Evolutionary conservation across 2,888 invertebrate species (phyloP), one percentile per base, ranked within the genome.

Genomic region (Axea sp.): DNA sequence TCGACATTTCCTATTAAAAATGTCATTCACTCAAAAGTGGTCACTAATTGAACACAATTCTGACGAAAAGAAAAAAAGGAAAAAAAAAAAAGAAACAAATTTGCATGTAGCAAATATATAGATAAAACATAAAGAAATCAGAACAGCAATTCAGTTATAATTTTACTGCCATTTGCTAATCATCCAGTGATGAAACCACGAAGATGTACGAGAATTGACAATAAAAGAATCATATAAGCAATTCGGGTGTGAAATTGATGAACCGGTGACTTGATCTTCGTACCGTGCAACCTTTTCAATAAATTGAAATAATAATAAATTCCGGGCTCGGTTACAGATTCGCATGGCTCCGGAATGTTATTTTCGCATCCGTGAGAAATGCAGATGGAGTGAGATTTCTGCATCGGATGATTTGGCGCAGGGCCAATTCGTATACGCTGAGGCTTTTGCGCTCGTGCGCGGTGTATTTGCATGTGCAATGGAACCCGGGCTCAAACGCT

Each of bases 331-430:
- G 69, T 69, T 69, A 59, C 68, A 60, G 65, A 71, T 60, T 74
- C 60, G 60, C 60, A 62, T 28, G 60, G 67, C 57, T 51, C 53
- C 57, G 19, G 65, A 35, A 65, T 77, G 83, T 82, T 84, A 84
- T 84, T 82, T 84, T 83, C 81, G 79, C 81, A 78, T 82, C 79
- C 80, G 80, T 81, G 78, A 78, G 81, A 83, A 82, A 84, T 83
- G 81, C 82, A 83, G 81, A 83, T 84, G 82, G 80, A 60, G 53
- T 53, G 67, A 60, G 73, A 73, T 73, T 73, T 73, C 67, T 81
- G 81, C 81, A 76, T 81, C 81, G 80, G 80, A 79, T 80, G 83
- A 80, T 81, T 82, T 84, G 84, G 84, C 83, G 57, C 74, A 47
- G 39, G 65, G 78, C 83, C 84, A 84, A 77, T 73, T 77, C 71